Conservation (phyloP, 2,113 vertebrate genomes). For the Microtus oregoni region DNA sequence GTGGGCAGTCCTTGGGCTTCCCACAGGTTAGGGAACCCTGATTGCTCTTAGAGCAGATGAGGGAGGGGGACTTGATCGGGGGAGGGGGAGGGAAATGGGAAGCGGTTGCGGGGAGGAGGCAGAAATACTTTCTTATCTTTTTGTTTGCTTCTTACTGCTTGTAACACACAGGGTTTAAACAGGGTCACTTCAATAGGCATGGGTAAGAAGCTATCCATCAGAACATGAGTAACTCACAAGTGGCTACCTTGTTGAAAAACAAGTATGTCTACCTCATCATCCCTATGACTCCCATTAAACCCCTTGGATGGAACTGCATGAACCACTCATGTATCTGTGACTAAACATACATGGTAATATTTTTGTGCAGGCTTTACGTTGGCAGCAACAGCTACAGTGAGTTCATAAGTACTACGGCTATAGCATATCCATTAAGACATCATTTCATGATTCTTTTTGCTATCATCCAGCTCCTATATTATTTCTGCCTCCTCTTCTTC, state of each 20-base stretch:
- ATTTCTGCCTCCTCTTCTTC: background rate
- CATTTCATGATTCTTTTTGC: background rate
- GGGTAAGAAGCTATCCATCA: background rate
- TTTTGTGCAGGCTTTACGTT: background rate
- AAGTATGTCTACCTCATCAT: background rate
- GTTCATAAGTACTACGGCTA: background rate
- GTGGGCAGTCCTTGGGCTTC: too few relatives aligned
- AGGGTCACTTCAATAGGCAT: background rate
- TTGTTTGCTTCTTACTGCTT: background rate
- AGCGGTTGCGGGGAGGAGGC: too few relatives aligned
- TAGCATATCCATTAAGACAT: background rate
- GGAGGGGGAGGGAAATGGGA: too few relatives aligned
- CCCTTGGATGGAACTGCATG: background rate
- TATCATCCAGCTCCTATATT: background rate
- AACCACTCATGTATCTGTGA: background rate
- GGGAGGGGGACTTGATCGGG: too few relatives aligned
- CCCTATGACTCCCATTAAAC: background rate
- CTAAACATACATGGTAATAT: background rate
- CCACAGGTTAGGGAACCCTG: too few relatives aligned
- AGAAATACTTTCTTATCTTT: too few relatives aligned
- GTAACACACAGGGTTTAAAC: background rate
- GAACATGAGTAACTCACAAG: background rate
- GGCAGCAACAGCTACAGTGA: background rate
- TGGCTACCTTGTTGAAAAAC: background rate
- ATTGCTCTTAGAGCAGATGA: too few relatives aligned